phyloP scores from a whole-genome alignment of 2,113 vertebrate genomes.

The Lanius ludovicianus region DNA sequence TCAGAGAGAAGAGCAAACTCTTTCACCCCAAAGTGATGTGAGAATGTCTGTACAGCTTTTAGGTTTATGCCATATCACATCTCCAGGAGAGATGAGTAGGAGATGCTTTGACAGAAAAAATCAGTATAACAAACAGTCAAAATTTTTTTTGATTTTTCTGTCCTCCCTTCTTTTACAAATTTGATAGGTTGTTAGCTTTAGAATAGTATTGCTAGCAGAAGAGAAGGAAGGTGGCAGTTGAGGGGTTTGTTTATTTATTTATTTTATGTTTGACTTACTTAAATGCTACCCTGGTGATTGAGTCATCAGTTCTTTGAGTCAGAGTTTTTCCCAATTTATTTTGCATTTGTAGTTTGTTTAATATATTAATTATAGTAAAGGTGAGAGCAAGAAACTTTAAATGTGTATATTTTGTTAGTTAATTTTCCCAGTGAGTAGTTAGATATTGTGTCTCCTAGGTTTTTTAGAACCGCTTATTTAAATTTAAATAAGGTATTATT shows the following conservation, averaged over 20 bases:
- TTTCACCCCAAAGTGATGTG: not conserved
- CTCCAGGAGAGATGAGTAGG: not conserved
- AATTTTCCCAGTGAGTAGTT: not conserved
- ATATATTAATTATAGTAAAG: not conserved
- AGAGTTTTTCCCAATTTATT: not conserved
- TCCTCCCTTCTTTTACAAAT: not conserved
- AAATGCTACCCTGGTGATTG: not conserved
- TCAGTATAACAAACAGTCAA: not conserved
- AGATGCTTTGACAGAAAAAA: not conserved
- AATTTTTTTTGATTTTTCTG: not conserved
- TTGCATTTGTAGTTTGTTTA: not conserved
- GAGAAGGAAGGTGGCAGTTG: not conserved
- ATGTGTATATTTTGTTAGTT: not conserved
- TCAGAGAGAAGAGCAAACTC: not conserved
- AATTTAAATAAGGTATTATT: not conserved
- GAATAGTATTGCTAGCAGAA: not conserved
- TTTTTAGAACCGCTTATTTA: not conserved
- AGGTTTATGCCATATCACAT: not conserved
- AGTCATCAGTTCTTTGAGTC: not conserved
- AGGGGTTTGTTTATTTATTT: not conserved
- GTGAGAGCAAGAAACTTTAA: not conserved
- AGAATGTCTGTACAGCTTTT: not conserved
- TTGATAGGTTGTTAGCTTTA: not conserved
- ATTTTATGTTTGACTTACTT: not conserved
- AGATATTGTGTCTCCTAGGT: not conserved